Conservation (phyloP, 2,797 vertebrate species). For the Rhabdophis nuchalis region DNA sequence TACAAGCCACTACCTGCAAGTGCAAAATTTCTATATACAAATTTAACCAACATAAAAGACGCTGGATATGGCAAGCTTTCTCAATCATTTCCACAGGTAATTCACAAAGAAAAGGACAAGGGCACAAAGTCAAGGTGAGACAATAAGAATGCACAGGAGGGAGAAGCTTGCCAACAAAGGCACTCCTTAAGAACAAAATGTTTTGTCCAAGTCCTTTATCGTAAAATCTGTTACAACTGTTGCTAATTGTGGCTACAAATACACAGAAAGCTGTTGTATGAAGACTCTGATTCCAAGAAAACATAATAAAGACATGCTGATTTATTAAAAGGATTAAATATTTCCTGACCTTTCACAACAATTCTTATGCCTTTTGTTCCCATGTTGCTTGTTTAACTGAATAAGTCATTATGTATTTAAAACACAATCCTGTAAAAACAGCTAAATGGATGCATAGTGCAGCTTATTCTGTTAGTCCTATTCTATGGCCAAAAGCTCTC, state of each 20-base stretch:
- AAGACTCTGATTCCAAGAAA: conserved; percentile 33
- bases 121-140: conserved; percentile 61
- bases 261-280: conserved; percentile 36
- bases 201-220: conserved; percentile 55
- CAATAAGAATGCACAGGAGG: conserved; percentile 51
- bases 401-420: not conserved
- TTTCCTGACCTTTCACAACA: conserved; percentile 23
- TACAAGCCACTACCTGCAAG: not conserved
- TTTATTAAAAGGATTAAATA: conserved; percentile 30
- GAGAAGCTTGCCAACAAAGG: conserved; percentile 55
- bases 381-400: conserved; percentile 1
- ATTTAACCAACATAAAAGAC: conserved; percentile 37
- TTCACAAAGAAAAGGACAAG: conserved; percentile 37
- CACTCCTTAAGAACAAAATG: conserved; percentile 61
- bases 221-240: conserved; percentile 57
- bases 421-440: conserved; percentile 14
- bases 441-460: not conserved
- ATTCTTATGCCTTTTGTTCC: conserved; percentile 12
- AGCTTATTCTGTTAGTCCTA: conserved; percentile 14
- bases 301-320: not conserved
- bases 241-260: conserved; percentile 48
- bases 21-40: not conserved
- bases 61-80: conserved; percentile 1
- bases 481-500: not conserved
- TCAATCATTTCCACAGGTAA: conserved; percentile 6